Conservation (phyloP, 1,140 invertebrate species). For the Drosophila paulistorum region DNA sequence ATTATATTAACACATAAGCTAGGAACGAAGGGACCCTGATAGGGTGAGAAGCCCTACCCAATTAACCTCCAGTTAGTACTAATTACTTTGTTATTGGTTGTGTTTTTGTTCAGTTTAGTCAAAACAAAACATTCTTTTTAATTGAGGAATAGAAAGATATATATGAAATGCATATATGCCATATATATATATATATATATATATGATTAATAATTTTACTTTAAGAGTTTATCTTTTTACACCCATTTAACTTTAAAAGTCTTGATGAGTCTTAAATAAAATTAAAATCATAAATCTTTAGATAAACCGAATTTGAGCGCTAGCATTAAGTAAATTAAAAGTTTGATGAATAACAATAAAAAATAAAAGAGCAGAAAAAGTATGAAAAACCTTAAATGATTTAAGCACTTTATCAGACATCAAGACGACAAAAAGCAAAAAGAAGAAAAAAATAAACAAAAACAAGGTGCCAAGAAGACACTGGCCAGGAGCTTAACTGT, state of each 20-base stretch:
- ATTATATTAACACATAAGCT: slow-evolving; percentile 75
- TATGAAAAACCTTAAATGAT: slow-evolving; percentile 60
- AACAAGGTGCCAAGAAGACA: slow-evolving; percentile 31
- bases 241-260: too few species aligned
- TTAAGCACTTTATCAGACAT: slow-evolving; percentile 71
- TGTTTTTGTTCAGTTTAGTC: neutral
- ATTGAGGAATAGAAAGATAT: neutral
- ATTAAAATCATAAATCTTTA: slow-evolving; percentile 46
- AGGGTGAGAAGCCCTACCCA: slow-evolving; percentile 36
- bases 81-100: slow-evolving; percentile 55
- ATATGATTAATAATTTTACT: too few species aligned
- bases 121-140: slow-evolving; percentile 12
- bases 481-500: slow-evolving; percentile 63
- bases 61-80: slow-evolving; percentile 65
- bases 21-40: slow-evolving; percentile 7
- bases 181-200: too few species aligned
- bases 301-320: slow-evolving; percentile 30
- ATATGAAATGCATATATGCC: too few species aligned
- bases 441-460: slow-evolving; percentile 20
- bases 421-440: slow-evolving; percentile 20
- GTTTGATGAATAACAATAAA: slow-evolving; percentile 28
- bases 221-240: too few species aligned
- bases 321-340: slow-evolving; percentile 51
- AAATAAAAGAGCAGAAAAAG: slow-evolving; percentile 30
- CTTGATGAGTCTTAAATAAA: neutral